Base-by-base conservation (phyloP, 2,113 vertebrate species). In the Bubo bubo region DNA sequence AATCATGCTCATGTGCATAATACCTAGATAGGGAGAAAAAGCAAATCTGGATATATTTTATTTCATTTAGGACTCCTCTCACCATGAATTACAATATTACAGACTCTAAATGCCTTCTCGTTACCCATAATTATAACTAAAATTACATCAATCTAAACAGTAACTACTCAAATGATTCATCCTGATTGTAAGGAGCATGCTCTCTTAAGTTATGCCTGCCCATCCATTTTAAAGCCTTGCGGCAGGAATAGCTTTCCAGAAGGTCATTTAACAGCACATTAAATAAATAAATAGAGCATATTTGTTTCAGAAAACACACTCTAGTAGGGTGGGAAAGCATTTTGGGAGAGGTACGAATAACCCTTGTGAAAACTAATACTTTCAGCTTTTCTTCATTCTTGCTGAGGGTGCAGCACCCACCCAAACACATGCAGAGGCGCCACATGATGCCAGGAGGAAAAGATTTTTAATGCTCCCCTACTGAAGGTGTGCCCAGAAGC, bases 81-180 rank as follows among this genome's bases (percentile, higher is more conserved):
- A 89, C 95, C 86, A 95, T 86, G 88, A 91, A 97, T 96, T 96
- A 97, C 86, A 97, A 64, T 96, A 94, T 97, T 94, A 90, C 56
- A 94, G 94, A 79, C 86, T 93, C 86, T 98, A 97, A 98, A 97
- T 64, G 96, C 96, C 64, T 79, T 96, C 93, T 96, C 74, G 91
- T 97, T 98, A 98, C 82, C 95, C 97, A 95, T 98, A 98, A 98
- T 98, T 98, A 98, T 96, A 92, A 98, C 96, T 97, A 97, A 96
- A 97, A 96, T 88, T 94, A 94, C 27, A 90, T 97, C 98, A 98
- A 88, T 98, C 98, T 95, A 97, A 98, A 97, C 97, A 97, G 95
- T 93, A 95, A 97, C 89, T 95, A 95, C 88, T 91, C 66, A 91
- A 75, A 91, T 97, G 95, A 96, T 95, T 98, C 94, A 97, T 89